Percentiles rank a stretch among this genome's conserved stretches.
Evolutionary conservation across 30 jellyfish, hydroid and myxozoan genomes (phyloP).

Genomic region (Hydractinia symbiolongicarpus): DNA sequence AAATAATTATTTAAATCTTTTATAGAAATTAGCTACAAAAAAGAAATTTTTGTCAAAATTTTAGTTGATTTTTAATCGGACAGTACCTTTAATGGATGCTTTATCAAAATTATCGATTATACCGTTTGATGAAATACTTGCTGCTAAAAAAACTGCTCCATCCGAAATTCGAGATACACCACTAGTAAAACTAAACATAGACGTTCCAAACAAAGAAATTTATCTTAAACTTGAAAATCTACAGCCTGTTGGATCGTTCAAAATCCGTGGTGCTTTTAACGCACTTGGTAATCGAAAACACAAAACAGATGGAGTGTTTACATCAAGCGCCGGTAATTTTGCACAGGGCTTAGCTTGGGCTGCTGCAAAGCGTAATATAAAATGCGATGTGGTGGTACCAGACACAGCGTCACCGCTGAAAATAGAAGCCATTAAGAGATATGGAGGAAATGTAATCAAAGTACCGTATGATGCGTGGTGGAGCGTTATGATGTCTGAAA

Average conservation of each 20-base stretch:
- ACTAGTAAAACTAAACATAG: background rate
- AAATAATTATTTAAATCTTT: too few relatives aligned
- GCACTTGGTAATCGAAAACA: background rate
- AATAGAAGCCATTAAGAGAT: background rate
- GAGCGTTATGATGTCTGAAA: slow-evolving; percentile 15
- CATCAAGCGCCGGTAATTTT: slow-evolving; percentile 22
- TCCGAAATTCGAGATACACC: slow-evolving; percentile 11
- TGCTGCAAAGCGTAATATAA: background rate
- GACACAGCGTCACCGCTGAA: slow-evolving; percentile 12
- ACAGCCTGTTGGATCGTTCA: slow-evolving; percentile 30
- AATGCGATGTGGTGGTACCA: slow-evolving; percentile 8
- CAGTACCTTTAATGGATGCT: too few relatives aligned
- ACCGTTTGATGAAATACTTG: background rate
- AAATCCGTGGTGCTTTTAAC: slow-evolving; percentile 26
- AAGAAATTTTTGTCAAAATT: too few relatives aligned
- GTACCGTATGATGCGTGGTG: slow-evolving; percentile 26
- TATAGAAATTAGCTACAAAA: too few relatives aligned
- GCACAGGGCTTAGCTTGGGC: slow-evolving; percentile 27
- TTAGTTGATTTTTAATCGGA: too few relatives aligned
- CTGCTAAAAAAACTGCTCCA: slow-evolving; percentile 2
- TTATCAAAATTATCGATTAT: background rate
- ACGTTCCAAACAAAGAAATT: slow-evolving; percentile 11
- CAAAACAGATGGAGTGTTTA: slow-evolving; percentile 6
- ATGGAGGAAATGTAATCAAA: slow-evolving; percentile 19
- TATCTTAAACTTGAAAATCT: slow-evolving; percentile 9